Conservation (phyloP, 2,113 vertebrate genomes). For the Cathartes aura region DNA sequence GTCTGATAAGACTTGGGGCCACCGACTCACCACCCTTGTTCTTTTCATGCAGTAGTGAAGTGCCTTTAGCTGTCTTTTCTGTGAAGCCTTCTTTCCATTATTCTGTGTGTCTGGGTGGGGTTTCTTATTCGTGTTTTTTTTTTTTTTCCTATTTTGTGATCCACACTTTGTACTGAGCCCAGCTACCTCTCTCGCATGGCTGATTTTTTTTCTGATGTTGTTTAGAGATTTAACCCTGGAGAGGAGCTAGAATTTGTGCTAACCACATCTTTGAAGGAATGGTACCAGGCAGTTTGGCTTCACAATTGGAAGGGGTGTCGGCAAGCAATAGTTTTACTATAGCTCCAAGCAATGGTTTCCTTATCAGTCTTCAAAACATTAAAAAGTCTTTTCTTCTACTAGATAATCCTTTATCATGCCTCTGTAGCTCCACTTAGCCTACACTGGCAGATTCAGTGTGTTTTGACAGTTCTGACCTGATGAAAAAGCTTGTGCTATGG, state of each 20-base stretch:
- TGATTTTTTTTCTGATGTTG: background rate
- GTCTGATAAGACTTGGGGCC: background rate
- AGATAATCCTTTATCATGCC: constrained; percentile 60
- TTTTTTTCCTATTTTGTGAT: background rate
- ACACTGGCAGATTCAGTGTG: constrained; percentile 5
- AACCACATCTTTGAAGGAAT: background rate
- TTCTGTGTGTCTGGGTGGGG: background rate
- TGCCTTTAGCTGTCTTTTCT: background rate
- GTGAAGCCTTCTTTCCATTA: background rate
- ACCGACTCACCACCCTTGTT: background rate
- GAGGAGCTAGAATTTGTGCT: background rate
- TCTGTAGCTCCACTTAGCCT: constrained; percentile 48
- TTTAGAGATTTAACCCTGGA: background rate
- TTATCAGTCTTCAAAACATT: constrained; percentile 57
- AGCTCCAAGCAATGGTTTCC: constrained; percentile 22
- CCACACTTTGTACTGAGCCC: background rate
- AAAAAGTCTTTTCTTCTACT: constrained; percentile 40
- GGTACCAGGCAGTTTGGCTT: background rate
- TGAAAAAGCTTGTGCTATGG: constrained; percentile 40
- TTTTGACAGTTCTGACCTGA: constrained; percentile 62
- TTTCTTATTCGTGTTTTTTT: too few species aligned
- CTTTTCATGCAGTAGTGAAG: background rate
- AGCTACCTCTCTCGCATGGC: background rate
- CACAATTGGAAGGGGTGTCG: constrained; percentile 8
- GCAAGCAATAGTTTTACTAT: background rate